Percentiles rank a stretch among this genome's conserved stretches.
Evolutionary conservation across 2,113 vertebrate genomes (phyloP).

Genomic region (Scortum barcoo): DNA sequence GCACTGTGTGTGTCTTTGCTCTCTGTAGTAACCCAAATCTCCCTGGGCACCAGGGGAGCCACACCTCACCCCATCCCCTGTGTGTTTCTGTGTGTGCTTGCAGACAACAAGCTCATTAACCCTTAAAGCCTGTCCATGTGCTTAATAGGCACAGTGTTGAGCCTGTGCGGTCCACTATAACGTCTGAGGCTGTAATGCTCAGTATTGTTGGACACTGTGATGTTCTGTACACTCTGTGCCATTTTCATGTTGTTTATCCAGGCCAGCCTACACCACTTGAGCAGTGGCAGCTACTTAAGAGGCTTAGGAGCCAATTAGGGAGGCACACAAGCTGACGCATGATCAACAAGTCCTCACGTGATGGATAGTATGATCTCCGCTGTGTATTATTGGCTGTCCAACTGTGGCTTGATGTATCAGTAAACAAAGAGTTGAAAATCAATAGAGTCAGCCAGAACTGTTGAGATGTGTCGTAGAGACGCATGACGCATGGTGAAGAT

Average conservation of each 20-base stretch:
- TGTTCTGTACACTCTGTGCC: slow-evolving; percentile 55
- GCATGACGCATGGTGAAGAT: not conserved
- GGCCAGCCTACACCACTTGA: slow-evolving; percentile 65
- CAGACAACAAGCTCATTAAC: slow-evolving; percentile 53
- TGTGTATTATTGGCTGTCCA: slow-evolving; percentile 62
- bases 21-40: slow-evolving; percentile 71
- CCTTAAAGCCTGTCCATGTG: slow-evolving; percentile 28
- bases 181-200: slow-evolving; percentile 17
- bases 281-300: slow-evolving; percentile 76
- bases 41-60: slow-evolving; percentile 49
- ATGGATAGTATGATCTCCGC: slow-evolving; percentile 72
- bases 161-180: not conserved
- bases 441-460: slow-evolving; percentile 37
- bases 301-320: slow-evolving; percentile 82
- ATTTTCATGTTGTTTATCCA: slow-evolving; percentile 75
- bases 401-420: slow-evolving; percentile 48
- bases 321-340: slow-evolving; percentile 68
- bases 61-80: slow-evolving; percentile 47
- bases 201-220: slow-evolving; percentile 31
- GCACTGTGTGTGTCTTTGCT: slow-evolving; percentile 29
- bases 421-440: slow-evolving; percentile 54
- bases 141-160: slow-evolving; percentile 30
- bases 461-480: slow-evolving; percentile 12
- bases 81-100: slow-evolving; percentile 10
- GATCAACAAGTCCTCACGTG: slow-evolving; percentile 66